Base-by-base conservation (phyloP, 35 echinoderm and acorn worm genomes). In the Apostichopus californicus region DNA sequence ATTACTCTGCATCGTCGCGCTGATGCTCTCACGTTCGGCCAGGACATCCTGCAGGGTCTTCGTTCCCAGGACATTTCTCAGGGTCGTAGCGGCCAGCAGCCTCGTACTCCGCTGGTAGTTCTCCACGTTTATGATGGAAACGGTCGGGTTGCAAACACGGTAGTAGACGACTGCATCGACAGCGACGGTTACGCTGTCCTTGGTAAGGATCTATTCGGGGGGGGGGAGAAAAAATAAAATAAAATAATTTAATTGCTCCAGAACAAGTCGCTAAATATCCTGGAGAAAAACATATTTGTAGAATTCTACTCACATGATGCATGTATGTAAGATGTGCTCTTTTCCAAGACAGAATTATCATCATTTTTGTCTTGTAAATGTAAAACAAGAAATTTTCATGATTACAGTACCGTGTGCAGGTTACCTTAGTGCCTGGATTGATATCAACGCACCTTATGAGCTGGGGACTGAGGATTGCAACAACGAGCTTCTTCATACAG, bases 121-220 rank as follows among this genome's bases (percentile, higher is more conserved):
- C 87, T 95, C 97, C 6, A 99, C 97, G 60, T 99, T 99, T 70
- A 90, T 99, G 78, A 99, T 99, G 72, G 97, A 94, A 75, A 99
- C 94, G 73, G 97, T 99, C 7, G 97, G 97, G 79, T 99, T 99
- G 89, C 93, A 90, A 80, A 99, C 95, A 55, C 97, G 86, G 83
- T 99, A 99, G 71, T 96, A 99, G 0, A 99, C 95, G 21, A 99
- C 97, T 13, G 97, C 97, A 80, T 99, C 97, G 6, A 99, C 97
- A 1, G 97, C 97, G 9, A 99, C 97, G 21, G 97, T 99, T 20
- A 99, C 97, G 55, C 97, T 99, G 95, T 99, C 97, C 89, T 99
- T 99, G 61, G 95, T 93, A 54, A 99, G 92, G 86, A 99, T 94
- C 97, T 99, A 78, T 15, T n/a, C 64, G 7, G 64, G 64, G 8